A percentile compares a stretch with the other conserved stretches of the same genome.
phyloP scores from a whole-genome alignment of 2,797 vertebrate species.

The Alectoris magna region DNA sequence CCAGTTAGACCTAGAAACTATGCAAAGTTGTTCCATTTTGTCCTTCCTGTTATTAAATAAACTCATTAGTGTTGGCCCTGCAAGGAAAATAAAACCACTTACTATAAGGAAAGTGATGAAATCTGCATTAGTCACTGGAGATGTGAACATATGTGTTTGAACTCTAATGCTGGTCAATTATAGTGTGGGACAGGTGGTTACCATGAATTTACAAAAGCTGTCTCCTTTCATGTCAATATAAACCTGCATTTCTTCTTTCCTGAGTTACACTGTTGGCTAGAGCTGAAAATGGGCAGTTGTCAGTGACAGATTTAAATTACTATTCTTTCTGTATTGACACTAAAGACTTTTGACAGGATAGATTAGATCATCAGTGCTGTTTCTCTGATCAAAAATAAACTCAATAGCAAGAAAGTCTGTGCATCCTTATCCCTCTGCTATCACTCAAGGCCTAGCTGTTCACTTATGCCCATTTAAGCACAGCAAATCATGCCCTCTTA shows the following conservation, averaged over 20 bases:
- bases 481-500: not conserved
- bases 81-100: constrained; percentile 10
- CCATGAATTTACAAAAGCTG: constrained; percentile 32
- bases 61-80: not conserved
- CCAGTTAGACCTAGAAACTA: not conserved
- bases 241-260: constrained; percentile 38
- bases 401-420: not conserved
- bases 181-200: constrained; percentile 21
- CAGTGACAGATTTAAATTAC: constrained; percentile 45
- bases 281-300: constrained; percentile 64
- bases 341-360: constrained; percentile 49
- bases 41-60: constrained; percentile 15
- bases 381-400: constrained; percentile 21
- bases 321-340: constrained; percentile 41
- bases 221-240: constrained; percentile 18
- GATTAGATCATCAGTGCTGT: constrained; percentile 50
- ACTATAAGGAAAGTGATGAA: constrained; percentile 6
- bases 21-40: not conserved
- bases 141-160: constrained; percentile 11
- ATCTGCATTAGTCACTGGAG: constrained; percentile 11
- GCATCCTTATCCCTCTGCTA: not conserved
- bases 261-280: constrained; percentile 30
- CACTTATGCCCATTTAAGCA: not conserved
- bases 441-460: not conserved
- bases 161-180: constrained; percentile 36